Evolutionary conservation across 53 echinoderm and acorn worm species (phyloP), one percentile per base, ranked within the genome.

Genomic region (Arbacia lixula): DNA sequence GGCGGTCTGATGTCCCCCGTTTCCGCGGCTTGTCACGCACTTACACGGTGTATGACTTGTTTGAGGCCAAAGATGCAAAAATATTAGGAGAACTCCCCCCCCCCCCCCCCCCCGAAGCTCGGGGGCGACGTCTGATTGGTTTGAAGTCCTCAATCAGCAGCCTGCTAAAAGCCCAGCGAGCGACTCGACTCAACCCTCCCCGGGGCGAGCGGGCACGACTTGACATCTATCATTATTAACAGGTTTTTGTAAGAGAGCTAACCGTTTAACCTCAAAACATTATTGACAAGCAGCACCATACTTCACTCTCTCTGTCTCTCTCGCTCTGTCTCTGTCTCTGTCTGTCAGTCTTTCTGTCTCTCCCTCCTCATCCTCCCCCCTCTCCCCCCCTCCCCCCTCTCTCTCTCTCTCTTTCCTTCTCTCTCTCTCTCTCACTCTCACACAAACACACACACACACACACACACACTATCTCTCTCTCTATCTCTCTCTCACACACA

Each of bases 211-310:
- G 52, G 52, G 53, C 52, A 74, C 26, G 50, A 74, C 74, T 74
- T 74, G 74, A 74, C 74, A 74, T 74, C 74, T 74, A 74, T 74
- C 74, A 74, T 74, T 74, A 74, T 74, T 74, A 74, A 53, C 74
- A 34, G 51, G 51, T 53, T 74, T 53, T 74, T 74, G 50, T 74
- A 53, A 74, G 74, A 74, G 53, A 74, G 74, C 53, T 74, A 74
- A 74, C 74, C 74, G 53, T 74, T 74, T 74, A 74, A 74, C 74
- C 74, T 53, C 74, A 51, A 51, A 74, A 51, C 53, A 74, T 74
- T 74, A 74, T 74, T 74, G 69, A 69, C 69, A 43, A 43, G 69
- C n/a, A n/a, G n/a, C n/a, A n/a, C n/a, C n/a, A n/a, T n/a, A n/a
- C n/a, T 69, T 69, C 43, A 42, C 35, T 69, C 69, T 40, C 32